Evolutionary conservation across 2,888 invertebrate genomes (phyloP).

Genomic region (Agrilus cyanescens): DNA sequence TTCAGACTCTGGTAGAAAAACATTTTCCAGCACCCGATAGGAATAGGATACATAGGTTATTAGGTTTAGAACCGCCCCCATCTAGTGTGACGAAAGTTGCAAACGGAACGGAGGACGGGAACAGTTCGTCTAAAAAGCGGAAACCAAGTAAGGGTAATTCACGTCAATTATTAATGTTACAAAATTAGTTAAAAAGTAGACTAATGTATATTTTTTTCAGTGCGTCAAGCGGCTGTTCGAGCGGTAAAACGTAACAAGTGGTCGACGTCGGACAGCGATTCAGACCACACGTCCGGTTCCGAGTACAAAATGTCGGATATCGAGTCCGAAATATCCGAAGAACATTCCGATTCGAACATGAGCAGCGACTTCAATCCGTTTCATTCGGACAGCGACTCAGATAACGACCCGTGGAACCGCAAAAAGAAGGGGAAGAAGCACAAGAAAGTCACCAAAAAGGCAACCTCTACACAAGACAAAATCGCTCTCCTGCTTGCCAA

Average conservation of each 20-base stretch:
- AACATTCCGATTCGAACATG: slow-evolving; percentile 44
- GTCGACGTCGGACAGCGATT: slow-evolving; percentile 53
- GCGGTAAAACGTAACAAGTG: slow-evolving; percentile 48
- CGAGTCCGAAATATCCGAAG: slow-evolving; percentile 41
- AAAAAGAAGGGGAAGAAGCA: slow-evolving; percentile 30
- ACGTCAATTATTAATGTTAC: neutral
- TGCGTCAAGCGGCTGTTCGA: slow-evolving; percentile 47
- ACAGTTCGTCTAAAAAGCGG: slow-evolving; percentile 38
- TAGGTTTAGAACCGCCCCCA: slow-evolving; percentile 41
- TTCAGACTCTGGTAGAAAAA: slow-evolving; percentile 93
- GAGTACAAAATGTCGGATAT: slow-evolving; percentile 43
- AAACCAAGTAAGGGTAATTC: slow-evolving; percentile 39
- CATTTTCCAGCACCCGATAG: slow-evolving; percentile 97
- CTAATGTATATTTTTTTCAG: slow-evolving; percentile 22
- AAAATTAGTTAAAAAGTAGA: neutral
- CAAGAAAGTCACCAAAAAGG: slow-evolving; percentile 27
- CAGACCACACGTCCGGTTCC: slow-evolving; percentile 40
- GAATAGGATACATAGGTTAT: slow-evolving; percentile 29
- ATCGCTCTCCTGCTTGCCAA: slow-evolving; percentile 55
- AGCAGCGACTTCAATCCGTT: slow-evolving; percentile 91
- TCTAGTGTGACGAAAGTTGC: slow-evolving; percentile 22
- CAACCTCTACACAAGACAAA: slow-evolving; percentile 58
- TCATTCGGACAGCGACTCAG: slow-evolving; percentile 69
- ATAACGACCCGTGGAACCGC: slow-evolving; percentile 49
- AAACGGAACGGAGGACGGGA: slow-evolving; percentile 27